phyloP scores from a whole-genome alignment of 1,140 invertebrate species.

The Brachionus rotundiformis region DNA sequence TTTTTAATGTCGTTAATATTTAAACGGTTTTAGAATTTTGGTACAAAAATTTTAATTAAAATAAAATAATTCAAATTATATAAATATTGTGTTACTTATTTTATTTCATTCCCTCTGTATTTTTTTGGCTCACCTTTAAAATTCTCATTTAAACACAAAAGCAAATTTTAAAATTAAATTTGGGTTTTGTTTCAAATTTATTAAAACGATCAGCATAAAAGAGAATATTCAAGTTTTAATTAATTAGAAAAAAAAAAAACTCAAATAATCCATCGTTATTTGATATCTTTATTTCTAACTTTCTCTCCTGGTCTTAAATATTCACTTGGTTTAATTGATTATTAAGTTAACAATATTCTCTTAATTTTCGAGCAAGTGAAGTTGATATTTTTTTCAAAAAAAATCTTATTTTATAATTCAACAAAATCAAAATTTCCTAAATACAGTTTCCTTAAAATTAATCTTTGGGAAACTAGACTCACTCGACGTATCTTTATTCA shows the following conservation, averaged over 20 bases:
- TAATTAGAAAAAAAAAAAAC: conserved; percentile 6
- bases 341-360: conserved; percentile 33
- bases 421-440: neutral
- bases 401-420: neutral
- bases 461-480: neutral
- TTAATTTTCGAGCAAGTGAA: conserved; percentile 20
- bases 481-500: conserved; percentile 6
- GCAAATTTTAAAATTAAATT: conserved; percentile 38
- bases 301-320: conserved; percentile 33
- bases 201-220: conserved; percentile 36
- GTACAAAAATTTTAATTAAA: conserved; percentile 43
- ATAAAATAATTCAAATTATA: conserved; percentile 45
- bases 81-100: conserved; percentile 44
- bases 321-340: conserved; percentile 32
- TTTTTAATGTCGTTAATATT: conserved; percentile 33
- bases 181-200: conserved; percentile 47
- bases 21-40: conserved; percentile 9
- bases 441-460: neutral
- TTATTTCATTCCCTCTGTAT: conserved; percentile 17
- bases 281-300: conserved; percentile 43
- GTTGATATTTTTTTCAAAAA: conserved; percentile 16
- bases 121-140: conserved; percentile 24
- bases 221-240: neutral
- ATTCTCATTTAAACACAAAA: conserved; percentile 35
- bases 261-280: conserved; percentile 13